Conservation (phyloP, 1,140 invertebrate genomes). For the Habropoda laboriosa region DNA sequence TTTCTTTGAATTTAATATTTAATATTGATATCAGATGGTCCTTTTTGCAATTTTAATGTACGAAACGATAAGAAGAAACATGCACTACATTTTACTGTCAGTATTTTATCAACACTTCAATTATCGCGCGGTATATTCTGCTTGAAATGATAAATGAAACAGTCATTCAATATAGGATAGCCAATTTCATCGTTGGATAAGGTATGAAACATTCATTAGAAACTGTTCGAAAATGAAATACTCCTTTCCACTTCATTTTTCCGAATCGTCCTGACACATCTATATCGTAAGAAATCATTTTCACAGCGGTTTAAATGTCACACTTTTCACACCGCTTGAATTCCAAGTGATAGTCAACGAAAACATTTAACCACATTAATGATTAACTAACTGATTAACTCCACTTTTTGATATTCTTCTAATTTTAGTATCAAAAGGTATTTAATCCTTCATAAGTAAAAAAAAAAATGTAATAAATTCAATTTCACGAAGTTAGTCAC, state of each 20-base stretch:
- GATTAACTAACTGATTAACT: too few species aligned
- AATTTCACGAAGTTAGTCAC: too few species aligned
- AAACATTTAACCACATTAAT: too few species aligned
- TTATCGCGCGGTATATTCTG: not conserved
- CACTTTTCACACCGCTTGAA: not conserved
- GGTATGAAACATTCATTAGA: constrained; percentile 1
- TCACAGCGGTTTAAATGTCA: too few species aligned
- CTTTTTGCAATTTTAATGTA: not conserved
- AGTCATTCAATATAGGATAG: not conserved
- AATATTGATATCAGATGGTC: too few species aligned
- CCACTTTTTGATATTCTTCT: too few species aligned
- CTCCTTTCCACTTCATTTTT: too few species aligned
- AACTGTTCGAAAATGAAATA: not conserved
- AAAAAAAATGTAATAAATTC: too few species aligned
- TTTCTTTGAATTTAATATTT: too few species aligned
- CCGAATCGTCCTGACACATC: not conserved
- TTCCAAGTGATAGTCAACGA: too few species aligned
- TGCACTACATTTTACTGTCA: not conserved
- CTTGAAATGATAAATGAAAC: not conserved
- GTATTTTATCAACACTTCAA: not conserved
- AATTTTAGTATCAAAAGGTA: too few species aligned
- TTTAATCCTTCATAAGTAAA: too few species aligned
- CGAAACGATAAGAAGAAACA: not conserved
- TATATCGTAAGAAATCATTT: not conserved
- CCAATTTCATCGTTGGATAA: not conserved